Percentiles rank a stretch among this genome's conserved stretches.
Conservation (phyloP, 2,888 invertebrate species). For the Lithophane semibrunnea region DNA sequence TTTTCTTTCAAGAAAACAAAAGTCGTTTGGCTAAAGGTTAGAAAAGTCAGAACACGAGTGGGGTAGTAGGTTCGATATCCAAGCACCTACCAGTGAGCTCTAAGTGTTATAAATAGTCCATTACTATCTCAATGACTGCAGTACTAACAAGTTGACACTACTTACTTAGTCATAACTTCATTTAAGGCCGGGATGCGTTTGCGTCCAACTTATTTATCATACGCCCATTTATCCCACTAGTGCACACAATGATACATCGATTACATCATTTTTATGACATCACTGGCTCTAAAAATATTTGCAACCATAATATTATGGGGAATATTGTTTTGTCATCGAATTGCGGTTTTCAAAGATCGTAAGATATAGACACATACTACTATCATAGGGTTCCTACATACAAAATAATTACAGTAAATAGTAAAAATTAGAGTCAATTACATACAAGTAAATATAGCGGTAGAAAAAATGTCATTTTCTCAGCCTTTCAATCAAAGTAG, state of each 20-base stretch:
- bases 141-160: slow-evolving; percentile 25
- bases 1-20: slow-evolving; percentile 2
- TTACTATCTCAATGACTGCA: slow-evolving; percentile 7
- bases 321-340: not conserved
- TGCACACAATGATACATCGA: slow-evolving; percentile 24
- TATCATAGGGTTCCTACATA: not conserved
- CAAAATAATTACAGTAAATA: not conserved
- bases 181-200: slow-evolving; percentile 15
- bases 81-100: not conserved
- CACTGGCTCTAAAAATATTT: slow-evolving; percentile 23
- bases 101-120: not conserved
- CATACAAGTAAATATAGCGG: too few species aligned
- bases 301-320: not conserved
- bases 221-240: slow-evolving; percentile 1
- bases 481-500: not conserved
- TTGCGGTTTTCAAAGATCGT: not conserved
- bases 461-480: not conserved
- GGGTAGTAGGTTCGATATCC: not conserved
- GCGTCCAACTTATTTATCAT: slow-evolving; percentile 18
- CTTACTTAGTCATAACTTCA: slow-evolving; percentile 48
- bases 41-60: not conserved
- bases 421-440: too few species aligned
- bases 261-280: slow-evolving; percentile 48
- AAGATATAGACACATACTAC: not conserved
- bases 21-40: too few species aligned